Base-by-base conservation (phyloP, 2,797 vertebrate species). In the Coracias cyanogaster region DNA sequence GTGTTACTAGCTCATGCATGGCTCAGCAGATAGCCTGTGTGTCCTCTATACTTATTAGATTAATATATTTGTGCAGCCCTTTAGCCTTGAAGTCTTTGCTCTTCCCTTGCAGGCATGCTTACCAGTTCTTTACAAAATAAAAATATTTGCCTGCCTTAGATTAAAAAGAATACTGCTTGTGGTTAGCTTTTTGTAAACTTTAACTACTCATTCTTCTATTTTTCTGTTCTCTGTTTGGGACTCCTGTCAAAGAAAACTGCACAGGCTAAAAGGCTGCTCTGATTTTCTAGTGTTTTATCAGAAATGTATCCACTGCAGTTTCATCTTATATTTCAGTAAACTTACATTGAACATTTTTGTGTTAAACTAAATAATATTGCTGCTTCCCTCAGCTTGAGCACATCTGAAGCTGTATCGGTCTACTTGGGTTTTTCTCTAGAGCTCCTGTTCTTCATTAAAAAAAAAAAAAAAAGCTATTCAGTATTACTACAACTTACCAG, bases 11-110 rank as follows among this genome's bases (percentile, higher is more conserved):
- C 71, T 95, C 37, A 39, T 7, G 3, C 85, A 14, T 82, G 78
- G 88, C 62, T 95, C 88, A 92, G 86, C 93, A 91, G 88, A 91
- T 74, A 94, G 74, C 39, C 19, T 69, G 29, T 81, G 33, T 90
- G 67, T 70, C 64, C 74, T 93, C 46, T 92, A 1, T 61, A 67
- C 41, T 70, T 91, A 49, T 10, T 66, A 62, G 55, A 70, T 90
- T 94, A 86, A 60, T 89, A 54, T 29, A 22, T 85, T 87, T 78
- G 21, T 82, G n/a, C 45, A 55, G 78, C 54, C 66, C 54, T 70
- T 89, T 51, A 65, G 60, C 49, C 67, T 92, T 80, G 76, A 74
- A 87, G 71, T 71, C 31, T 52, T 67, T 73, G 49, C 46, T 81
- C 33, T 90, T 92, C 33, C 62, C 45, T 66, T 77, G 54, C 33